Conservation (phyloP, 35 echinoderm and acorn worm species). For the Nesometra sesokonis region DNA sequence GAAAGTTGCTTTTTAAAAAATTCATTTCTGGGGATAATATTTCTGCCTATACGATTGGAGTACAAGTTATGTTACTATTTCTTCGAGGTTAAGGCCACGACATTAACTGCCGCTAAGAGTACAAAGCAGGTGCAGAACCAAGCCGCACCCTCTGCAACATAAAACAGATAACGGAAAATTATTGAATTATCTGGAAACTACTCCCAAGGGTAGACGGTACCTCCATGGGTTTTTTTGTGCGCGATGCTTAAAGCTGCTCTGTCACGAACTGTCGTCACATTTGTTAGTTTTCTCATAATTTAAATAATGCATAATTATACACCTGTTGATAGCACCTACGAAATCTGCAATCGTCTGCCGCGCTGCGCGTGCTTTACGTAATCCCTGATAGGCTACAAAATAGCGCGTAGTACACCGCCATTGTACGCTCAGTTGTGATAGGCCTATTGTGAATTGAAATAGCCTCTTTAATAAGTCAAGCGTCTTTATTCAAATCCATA, state of each 20-base stretch:
- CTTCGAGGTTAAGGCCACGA: not conserved
- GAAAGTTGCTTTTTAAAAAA: too few species aligned
- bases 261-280: not conserved
- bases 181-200: not conserved
- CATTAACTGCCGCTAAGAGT: not conserved
- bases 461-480: too few species aligned
- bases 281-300: not conserved
- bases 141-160: not conserved
- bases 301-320: not conserved
- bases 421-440: too few species aligned
- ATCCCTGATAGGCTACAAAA: not conserved
- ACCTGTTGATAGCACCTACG: not conserved
- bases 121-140: not conserved
- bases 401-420: not conserved
- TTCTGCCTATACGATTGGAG: too few species aligned
- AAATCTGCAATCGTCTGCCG: too few species aligned
- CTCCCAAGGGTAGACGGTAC: not conserved
- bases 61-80: not conserved
- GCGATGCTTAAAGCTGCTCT: not conserved
- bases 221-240: not conserved
- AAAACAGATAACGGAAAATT: not conserved
- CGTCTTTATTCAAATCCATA: too few species aligned
- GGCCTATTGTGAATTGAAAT: too few species aligned
- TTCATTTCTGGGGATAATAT: too few species aligned
- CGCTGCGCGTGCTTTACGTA: not conserved